Evolutionary conservation across 1,140 invertebrate genomes (phyloP), one percentile per base, ranked within the genome.

Genomic region (Cydia fagiglandana): DNA sequence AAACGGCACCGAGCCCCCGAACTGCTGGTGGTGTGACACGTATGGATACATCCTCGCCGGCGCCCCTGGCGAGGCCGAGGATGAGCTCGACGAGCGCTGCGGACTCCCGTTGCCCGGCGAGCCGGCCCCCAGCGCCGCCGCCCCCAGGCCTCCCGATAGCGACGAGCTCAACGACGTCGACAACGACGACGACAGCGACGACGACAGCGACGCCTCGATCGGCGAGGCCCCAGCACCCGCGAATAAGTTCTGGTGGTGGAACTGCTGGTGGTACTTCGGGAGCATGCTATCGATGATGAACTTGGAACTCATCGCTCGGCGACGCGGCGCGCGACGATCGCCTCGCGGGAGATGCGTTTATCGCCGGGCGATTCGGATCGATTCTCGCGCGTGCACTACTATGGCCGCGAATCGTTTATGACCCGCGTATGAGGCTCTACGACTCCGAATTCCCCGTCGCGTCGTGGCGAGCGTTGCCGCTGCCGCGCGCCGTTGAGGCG

Each of bases 211-310:
- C 82, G 88, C 91, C 87, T 91, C 91, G 82, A 93, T 91, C 61
- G 90, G 90, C 83, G 89, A 91, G 74, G 89, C 89, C 75, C 89
- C 87, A 76, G 95, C 95, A 68, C 95, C 88, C 85, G 91, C 90
- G 90, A 93, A 93, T 83, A 93, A 83, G 84, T 93, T 93, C 85
- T 92, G 91, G 78, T 93, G 92, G 78, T 92, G 91, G 85, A 93
- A 93, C 91, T 94, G 94, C 94, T 94, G 94, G 93, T 93, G 94
- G 94, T 98, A 98, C 95, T 98, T 98, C 84, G 97, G 97, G 94
- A 98, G 96, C 97, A 98, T 98, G 95, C 97, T 98, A 97, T 98
- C 97, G 94, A 98, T 97, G 95, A 97, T 96, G 94, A 98, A 98
- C 96, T 98, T 98, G 94, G 96, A 97, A 96, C 96, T 98, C 97